A percentile compares a stretch with the other conserved stretches of the same genome.
Conservation (phyloP, 2,113 vertebrate species). For the Psilopsiagon aymara region DNA sequence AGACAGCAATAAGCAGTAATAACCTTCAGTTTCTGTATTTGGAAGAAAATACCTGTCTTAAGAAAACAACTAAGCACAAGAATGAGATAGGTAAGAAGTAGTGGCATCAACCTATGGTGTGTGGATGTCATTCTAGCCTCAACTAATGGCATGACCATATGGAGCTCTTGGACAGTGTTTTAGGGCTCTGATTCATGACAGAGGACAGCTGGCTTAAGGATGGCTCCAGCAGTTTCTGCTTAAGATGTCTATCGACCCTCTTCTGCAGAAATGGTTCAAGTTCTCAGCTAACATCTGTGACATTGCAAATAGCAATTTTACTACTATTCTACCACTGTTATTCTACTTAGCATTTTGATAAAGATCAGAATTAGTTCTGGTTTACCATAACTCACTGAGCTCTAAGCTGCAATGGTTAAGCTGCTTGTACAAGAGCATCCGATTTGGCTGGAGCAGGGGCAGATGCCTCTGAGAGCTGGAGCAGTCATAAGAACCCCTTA, state of each 20-base stretch:
- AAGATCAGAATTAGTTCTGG: neutral
- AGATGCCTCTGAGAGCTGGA: neutral
- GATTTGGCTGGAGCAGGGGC: neutral
- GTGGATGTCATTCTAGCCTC: neutral
- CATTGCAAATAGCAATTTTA: neutral
- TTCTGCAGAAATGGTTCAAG: neutral
- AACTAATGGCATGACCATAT: neutral
- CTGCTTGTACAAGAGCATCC: neutral
- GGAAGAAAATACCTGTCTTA: neutral
- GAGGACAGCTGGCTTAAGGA: neutral
- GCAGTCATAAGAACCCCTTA: neutral
- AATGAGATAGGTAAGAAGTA: neutral
- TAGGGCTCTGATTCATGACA: neutral
- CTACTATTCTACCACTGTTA: no score
- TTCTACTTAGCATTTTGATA: neutral
- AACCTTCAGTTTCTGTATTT: neutral
- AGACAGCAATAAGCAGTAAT: neutral
- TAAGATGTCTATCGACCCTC: neutral
- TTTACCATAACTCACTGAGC: neutral
- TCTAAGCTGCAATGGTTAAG: neutral
- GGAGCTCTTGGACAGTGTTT: neutral
- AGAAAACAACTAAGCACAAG: neutral
- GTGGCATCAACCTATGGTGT: neutral
- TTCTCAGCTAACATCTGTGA: neutral
- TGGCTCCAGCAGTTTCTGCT: neutral